These are phyloP conservation scores for Exephanes ischioxanthus DNA, from an alignment of 2,888 invertebrate species.

Conservation along the genomic window DNA sequence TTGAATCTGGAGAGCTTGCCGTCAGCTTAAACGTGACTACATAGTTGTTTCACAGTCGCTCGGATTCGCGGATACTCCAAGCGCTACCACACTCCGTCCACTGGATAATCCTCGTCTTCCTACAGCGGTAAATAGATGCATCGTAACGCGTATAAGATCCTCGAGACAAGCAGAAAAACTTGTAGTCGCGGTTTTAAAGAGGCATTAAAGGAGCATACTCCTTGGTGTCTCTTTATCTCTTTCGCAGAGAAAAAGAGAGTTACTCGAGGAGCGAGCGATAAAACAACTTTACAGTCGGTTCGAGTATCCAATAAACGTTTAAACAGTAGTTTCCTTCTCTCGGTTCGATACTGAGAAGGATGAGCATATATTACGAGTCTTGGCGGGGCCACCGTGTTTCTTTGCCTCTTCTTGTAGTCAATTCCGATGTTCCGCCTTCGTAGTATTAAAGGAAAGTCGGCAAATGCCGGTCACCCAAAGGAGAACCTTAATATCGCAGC, in stretches of 20 bases:
- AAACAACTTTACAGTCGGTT: conserved; percentile 60
- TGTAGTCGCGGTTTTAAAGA: conserved; percentile 47
- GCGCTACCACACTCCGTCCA: neutral
- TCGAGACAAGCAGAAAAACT: conserved; percentile 46
- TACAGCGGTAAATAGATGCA: conserved; percentile 12
- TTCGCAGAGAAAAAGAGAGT: neutral
- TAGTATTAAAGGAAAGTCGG: neutral
- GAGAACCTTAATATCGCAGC: too few relatives aligned
- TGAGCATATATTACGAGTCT: conserved; percentile 44
- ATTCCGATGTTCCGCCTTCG: neutral
- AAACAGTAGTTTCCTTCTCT: conserved; percentile 58
- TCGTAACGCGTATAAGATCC: neutral
- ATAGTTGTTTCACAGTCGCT: conserved; percentile 11
- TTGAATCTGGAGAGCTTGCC: neutral
- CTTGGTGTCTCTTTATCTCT: conserved; percentile 15
- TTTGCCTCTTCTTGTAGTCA: neutral
- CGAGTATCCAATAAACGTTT: conserved; percentile 59
- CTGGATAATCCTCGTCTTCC: conserved; percentile 17
- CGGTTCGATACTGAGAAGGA: conserved; percentile 6
- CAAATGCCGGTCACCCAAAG: neutral
- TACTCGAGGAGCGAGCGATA: conserved; percentile 44
- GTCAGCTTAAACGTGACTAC: conserved; percentile 2
- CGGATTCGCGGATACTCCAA: neutral
- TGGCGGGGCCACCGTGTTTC: conserved; percentile 5
- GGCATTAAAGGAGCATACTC: conserved; percentile 35